Evolutionary conservation across 2,113 vertebrate genomes (phyloP), one percentile per base, ranked within the genome.

Genomic region (Ptilonorhynchus violaceus): DNA sequence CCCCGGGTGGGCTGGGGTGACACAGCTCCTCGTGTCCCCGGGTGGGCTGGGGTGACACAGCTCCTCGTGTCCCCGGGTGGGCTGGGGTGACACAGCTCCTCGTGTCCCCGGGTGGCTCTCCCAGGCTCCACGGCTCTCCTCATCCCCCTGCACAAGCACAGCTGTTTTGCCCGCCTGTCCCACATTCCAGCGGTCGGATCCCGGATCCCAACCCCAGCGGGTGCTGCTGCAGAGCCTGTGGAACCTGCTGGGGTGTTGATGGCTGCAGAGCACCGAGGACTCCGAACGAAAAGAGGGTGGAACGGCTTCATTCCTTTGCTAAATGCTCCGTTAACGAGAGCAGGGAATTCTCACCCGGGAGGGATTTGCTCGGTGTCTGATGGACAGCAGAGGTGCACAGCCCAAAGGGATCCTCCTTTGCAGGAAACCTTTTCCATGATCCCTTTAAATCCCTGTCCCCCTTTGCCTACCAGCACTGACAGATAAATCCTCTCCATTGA

Each of bases 1-100:
- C 8, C 69, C 42, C 46, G 24, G 9, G n/a, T 5, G 37, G 13
- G 42, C 42, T 42, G 42, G 42, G 3, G 21, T 10, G 56, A 13
- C n/a, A 6, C 0, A 1, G 42, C 16, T 21, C 42, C 59, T 31
- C 0, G 49, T 56, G 21, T 24, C 7, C 68, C 41, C 50, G 23
- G 9, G 35, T 5, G 37, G 15, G 42, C 42, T 42, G 42, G 42
- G 3, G 21, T 10, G 58, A 13, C n/a, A 6, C 0, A 1, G 42
- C 17, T 22, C 42, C 59, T 31, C 0, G 49, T 56, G 22, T 24
- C 8, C 69, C 42, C 46, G 24, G 9, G n/a, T 5, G 42, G 42
- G 42, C 42, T 42, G 42, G 42, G 3, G 21, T 10, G 58, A 13
- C n/a, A 6, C 0, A 1, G 42, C 17, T 22, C 42, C 59, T 31